Evolutionary conservation across 35 echinoderm and acorn worm genomes (phyloP), one percentile per base, ranked within the genome.

Genomic region (Ptychodera flava): DNA sequence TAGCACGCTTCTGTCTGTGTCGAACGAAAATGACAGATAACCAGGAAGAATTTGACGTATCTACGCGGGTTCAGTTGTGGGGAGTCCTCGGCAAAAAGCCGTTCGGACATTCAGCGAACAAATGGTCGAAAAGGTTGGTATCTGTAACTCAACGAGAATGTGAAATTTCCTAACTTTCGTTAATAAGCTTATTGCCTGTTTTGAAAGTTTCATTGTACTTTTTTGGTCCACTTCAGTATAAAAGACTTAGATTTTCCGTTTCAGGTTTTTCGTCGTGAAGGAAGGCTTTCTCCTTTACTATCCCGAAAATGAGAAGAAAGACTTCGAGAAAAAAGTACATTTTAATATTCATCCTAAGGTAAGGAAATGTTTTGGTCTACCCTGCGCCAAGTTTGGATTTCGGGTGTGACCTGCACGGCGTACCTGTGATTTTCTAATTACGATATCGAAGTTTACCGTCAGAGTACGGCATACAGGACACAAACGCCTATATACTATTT

Each of bases 281-380:
- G 96, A 99, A 86, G 96, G 92, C 31, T 99, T 94, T 81, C 88
- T 99, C 16, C 87, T 99, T 16, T 99, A 99, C 85, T 99, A 99
- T 82, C 84, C 96, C 0, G 96, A 99, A 87, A 99, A 91, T 99
- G 96, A 99, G 82, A 99, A 99, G 83, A 81, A 90, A 83, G 96
- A 99, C 77, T 99, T 99, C 91, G 96, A 99, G 36, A 92, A 94
- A 80, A 99, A 91, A 85, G 87, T 90, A 37, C 89, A 87, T 78
- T 99, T 99, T 80, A 93, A 99, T 82, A 92, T 99, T 82, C 96
- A 99, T 80, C 96, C 96, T 16, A 99, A 99, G 96, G 96, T 99
- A 91, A 94, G 88, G n/a, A n/a, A n/a, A n/a, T n/a, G n/a, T n/a
- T n/a, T n/a, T n/a, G n/a, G n/a, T n/a, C n/a, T n/a, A n/a, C n/a